Evolutionary conservation across 2,113 vertebrate species (phyloP).

Genomic region (Urocolius indicus): DNA sequence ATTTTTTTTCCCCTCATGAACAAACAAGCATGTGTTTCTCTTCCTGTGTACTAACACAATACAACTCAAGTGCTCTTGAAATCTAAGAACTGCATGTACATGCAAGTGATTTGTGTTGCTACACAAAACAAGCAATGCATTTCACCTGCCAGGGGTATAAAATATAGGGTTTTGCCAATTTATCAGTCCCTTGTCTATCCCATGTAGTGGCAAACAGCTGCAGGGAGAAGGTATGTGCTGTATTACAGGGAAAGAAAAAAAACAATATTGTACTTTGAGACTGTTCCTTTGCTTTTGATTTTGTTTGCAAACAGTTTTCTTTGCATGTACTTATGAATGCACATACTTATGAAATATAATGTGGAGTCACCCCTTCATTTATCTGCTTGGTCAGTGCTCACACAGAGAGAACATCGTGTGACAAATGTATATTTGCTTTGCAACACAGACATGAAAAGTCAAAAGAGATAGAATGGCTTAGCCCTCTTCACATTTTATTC

Average conservation of each 20-base stretch:
- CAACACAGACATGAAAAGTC: not conserved
- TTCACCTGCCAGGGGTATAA: slow-evolving; percentile 32
- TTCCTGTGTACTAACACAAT: not conserved
- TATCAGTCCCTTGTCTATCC: not conserved
- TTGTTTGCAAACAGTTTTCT: not conserved
- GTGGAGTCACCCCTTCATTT: rapidly evolving
- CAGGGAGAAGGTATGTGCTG: not conserved
- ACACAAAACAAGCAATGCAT: not conserved
- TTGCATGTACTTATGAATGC: too few species aligned
- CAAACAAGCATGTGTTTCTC: rapidly evolving
- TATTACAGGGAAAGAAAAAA: not conserved
- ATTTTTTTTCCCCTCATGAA: rapidly evolving
- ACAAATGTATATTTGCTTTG: rapidly evolving
- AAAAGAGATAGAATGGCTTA: not conserved
- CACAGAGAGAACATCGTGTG: not conserved
- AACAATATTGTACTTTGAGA: not conserved
- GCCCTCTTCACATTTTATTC: not conserved
- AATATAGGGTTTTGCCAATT: not conserved
- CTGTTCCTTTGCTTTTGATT: not conserved
- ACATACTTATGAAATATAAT: rapidly evolving
- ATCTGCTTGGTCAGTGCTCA: not conserved
- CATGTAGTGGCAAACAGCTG: not conserved
- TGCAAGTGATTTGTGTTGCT: slow-evolving; percentile 28
- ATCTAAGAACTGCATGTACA: not conserved
- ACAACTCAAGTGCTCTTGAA: not conserved